Base-by-base conservation (phyloP, 2,888 invertebrate species). In the Nomada goodeniana region DNA sequence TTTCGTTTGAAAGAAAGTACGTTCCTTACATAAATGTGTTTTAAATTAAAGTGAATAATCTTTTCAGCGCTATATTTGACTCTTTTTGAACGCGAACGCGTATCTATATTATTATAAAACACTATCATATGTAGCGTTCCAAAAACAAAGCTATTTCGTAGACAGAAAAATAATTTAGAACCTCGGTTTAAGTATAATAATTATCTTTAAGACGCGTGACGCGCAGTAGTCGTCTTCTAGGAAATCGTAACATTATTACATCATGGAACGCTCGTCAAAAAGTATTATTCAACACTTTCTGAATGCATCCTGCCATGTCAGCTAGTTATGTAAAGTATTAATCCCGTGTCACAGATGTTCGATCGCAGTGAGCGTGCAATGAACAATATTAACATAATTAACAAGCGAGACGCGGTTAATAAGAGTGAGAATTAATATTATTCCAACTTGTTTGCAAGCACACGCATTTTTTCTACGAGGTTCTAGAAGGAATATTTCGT, bases 181-280 rank as follows among this genome's bases (percentile, higher is more conserved):
- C 29, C n/a, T 50, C 0, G 15, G 29, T 29, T 59, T 29, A 50
- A 60, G 20, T 60, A 44, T 47, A 44, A 70, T 23, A 36, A 36
- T 36, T 36, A 7, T 15, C 5, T 29, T n/a, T 70, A 13, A 26
- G 57, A 13, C 29, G 52, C n/a, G 50, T 18, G 42, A 52, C 13
- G 9, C 13, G 42, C 13, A 63, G 23, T 36, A 47, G 36, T 18
- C 9, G 44, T 47, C 29, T 47, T 57, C 44, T 15, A 44, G 20
- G 73, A 73, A 73, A 57, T 20, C 59, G 5, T 60, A 70, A 20
- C 23, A 15, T 67, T 23, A n/a, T 68, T 74, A 60, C 68, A 60
- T 59, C 57, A 68, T 13, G 23, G 15, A 18, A 64, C 42, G 26
- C 57, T 2, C 42, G 1, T 64, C 42, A 13, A 55, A 64, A 59